A percentile compares a stretch with the other conserved stretches of the same genome.
phyloP scores from a whole-genome alignment of 2,888 invertebrate genomes.

The Melanostoma scalare region DNA sequence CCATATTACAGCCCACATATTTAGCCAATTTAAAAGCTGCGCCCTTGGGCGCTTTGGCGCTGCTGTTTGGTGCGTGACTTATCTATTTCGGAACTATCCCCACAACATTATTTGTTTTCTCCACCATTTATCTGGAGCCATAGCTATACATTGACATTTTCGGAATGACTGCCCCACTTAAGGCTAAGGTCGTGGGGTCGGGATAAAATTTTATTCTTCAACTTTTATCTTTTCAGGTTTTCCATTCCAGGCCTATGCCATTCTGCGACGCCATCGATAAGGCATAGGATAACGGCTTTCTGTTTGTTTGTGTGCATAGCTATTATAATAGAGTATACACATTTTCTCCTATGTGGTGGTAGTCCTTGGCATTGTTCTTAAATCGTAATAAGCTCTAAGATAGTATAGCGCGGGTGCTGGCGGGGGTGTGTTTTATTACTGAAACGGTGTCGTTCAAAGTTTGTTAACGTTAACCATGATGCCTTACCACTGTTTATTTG shows the following conservation, averaged over 20 bases:
- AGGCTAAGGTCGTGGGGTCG: background rate
- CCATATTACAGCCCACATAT: slow-evolving; percentile 49
- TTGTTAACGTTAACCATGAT: slow-evolving; percentile 54
- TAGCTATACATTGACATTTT: slow-evolving; percentile 47
- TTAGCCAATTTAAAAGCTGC: slow-evolving; percentile 60
- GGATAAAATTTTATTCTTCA: slow-evolving; percentile 40
- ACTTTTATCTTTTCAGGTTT: slow-evolving; percentile 48
- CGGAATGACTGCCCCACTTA: slow-evolving; percentile 40
- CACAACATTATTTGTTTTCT: slow-evolving; percentile 54
- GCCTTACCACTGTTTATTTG: slow-evolving; percentile 57
- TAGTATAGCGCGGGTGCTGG: background rate
- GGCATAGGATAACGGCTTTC: slow-evolving; percentile 51
- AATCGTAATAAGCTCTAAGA: slow-evolving; percentile 17
- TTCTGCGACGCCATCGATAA: slow-evolving; percentile 66
- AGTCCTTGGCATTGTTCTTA: slow-evolving; percentile 42
- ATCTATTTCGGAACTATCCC: slow-evolving; percentile 62
- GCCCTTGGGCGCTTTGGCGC: slow-evolving; percentile 30
- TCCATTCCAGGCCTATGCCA: slow-evolving; percentile 36
- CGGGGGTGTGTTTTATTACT: slow-evolving; percentile 40
- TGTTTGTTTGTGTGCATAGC: slow-evolving; percentile 4
- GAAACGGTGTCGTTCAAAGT: slow-evolving; percentile 53
- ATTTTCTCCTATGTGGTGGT: background rate
- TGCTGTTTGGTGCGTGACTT: slow-evolving; percentile 55
- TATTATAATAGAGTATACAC: background rate
- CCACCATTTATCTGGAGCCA: slow-evolving; percentile 53